phyloP scores from a whole-genome alignment of 2,113 vertebrate species.

The Cepphus grylle region DNA sequence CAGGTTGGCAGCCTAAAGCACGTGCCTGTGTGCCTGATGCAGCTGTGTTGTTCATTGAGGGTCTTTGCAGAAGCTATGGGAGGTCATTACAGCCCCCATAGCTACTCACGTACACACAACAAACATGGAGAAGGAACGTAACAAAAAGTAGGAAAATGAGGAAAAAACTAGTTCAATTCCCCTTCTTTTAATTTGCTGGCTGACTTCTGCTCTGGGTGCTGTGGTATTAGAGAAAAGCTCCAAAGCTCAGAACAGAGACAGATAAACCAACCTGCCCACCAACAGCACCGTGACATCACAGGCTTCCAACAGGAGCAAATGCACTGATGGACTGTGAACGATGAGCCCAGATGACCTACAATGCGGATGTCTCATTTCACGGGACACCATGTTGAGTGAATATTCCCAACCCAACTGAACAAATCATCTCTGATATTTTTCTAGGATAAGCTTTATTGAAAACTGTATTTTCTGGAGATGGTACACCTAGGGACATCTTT shows the following conservation, averaged over 20 bases:
- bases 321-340: background rate
- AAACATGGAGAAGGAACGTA: background rate
- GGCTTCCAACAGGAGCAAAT: background rate
- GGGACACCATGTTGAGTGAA: background rate
- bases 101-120: background rate
- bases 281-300: background rate
- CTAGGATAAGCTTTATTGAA: background rate
- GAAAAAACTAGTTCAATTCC: background rate
- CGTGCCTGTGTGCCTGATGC: background rate
- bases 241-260: background rate
- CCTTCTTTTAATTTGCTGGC: background rate
- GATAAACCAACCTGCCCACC: background rate
- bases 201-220: background rate
- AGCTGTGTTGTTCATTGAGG: background rate
- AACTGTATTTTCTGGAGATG: background rate
- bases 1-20: background rate
- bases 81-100: background rate
- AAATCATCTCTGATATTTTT: background rate
- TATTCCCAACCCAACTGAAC: background rate
- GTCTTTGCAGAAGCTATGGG: background rate
- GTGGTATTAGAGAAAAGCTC: background rate
- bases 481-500: background rate
- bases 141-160: background rate
- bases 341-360: background rate
- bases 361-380: background rate